A percentile compares a stretch with the other conserved stretches of the same genome.
phyloP scores from a whole-genome alignment of 92 coral and sea anemone genomes.

The Palythoa caribaeorum region DNA sequence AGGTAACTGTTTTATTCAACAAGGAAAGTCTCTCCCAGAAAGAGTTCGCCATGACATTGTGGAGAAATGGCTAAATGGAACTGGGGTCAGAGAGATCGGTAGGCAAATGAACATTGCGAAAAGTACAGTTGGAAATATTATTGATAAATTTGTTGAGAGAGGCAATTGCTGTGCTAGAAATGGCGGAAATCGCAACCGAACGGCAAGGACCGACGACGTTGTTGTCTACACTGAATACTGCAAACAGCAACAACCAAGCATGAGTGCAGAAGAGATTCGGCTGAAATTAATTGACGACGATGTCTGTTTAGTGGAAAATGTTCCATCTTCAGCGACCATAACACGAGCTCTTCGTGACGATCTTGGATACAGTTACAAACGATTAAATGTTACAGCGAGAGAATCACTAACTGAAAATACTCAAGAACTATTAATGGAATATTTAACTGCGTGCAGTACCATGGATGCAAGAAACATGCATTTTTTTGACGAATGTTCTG shows the following conservation, averaged over 20 bases:
- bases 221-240: constrained; percentile 59
- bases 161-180: constrained; percentile 28
- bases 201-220: constrained; percentile 69
- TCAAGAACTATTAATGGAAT: constrained; percentile 47
- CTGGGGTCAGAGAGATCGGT: too few species aligned
- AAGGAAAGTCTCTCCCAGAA: too few species aligned
- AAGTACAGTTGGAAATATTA: constrained; percentile 16
- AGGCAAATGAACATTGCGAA: too few species aligned
- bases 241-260: constrained; percentile 71
- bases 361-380: constrained; percentile 56
- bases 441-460: constrained; percentile 61
- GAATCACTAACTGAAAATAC: constrained; percentile 45
- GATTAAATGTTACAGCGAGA: constrained; percentile 47
- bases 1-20: too few species aligned
- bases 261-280: constrained; percentile 61
- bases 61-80: too few species aligned
- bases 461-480: constrained; percentile 59
- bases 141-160: constrained; percentile 54
- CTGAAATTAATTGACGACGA: constrained; percentile 48
- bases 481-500: constrained; percentile 72
- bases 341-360: constrained; percentile 56
- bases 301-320: constrained; percentile 55
- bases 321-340: constrained; percentile 48
- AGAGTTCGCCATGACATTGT: too few species aligned
- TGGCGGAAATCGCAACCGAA: constrained; percentile 43